Base-by-base conservation (phyloP, 2,888 invertebrate species). In the Tenthredo livida region DNA sequence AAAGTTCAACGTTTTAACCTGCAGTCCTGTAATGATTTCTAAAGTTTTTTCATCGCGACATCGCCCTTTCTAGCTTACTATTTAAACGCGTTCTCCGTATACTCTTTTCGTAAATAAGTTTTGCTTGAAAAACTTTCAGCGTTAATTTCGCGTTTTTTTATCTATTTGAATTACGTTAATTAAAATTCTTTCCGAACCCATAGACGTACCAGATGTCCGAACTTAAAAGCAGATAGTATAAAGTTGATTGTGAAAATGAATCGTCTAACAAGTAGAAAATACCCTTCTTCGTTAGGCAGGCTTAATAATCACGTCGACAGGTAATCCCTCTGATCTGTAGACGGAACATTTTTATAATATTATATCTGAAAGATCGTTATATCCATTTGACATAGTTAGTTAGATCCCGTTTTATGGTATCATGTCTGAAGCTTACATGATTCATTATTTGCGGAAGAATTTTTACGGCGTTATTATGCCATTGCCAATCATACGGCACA, bases 161-260 rank as follows among this genome's bases (percentile, higher is more conserved):
- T 47, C 47, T 77, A 77, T 77, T 77, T 77, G 77, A 33, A 77
- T 77, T 50, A 54, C 77, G 77, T 40, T 77, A 77, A 77, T 77
- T 77, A 77, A 77, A 77, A 77, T 77, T 77, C 50, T 77, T 77
- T 10, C 43, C 43, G 4, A 73, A 73, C 72, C 72, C 21, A 43
- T 15, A 33, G 12, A 72, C 40, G 43, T 43, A 73, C 43, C 72
- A 43, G 72, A 73, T 73, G 25, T 43, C 72, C 43, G 40, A 43
- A 73, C 72, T 40, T 43, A 4, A 73, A 43, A 73, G 72, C 7
- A 21, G 40, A 73, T 10, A 40, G 72, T 43, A 6, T 17, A 73
- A 73, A 21, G 10, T 21, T 40, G 21, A 40, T 43, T 43, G 40
- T 73, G 10, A 43, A 25, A 73, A 21, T 40, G 21, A 73, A 43